Conservation (phyloP, 2,888 invertebrate species). For the Lasius platythorax region DNA sequence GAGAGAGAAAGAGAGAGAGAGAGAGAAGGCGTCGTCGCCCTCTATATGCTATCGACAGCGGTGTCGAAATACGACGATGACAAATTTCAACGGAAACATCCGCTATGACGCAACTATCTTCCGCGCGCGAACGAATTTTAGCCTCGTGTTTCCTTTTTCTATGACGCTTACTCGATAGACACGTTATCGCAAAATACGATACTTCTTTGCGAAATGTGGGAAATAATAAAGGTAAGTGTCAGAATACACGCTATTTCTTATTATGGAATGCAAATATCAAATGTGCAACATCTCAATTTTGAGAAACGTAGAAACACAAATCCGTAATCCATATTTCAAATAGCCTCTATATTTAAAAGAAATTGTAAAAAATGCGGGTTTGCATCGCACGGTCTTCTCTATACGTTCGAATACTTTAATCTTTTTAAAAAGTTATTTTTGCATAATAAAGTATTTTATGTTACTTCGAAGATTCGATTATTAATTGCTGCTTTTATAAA, state of each 20-base stretch:
- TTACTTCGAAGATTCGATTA: neutral
- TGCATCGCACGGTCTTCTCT: neutral
- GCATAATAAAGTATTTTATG: neutral
- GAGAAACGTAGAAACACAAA: neutral
- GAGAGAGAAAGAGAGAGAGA: neutral
- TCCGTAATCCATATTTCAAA: neutral
- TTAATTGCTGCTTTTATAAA: neutral
- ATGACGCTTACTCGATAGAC: neutral
- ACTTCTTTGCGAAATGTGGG: neutral
- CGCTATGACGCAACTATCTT: conserved; percentile 4
- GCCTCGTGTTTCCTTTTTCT: conserved; percentile 16
- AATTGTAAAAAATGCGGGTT: neutral
- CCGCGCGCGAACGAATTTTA: conserved; percentile 16
- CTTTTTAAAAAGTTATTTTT: neutral
- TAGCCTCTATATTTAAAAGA: neutral
- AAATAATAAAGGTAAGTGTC: conserved; percentile 12
- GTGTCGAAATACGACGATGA: conserved; percentile 52
- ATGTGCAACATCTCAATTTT: neutral
- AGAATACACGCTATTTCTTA: neutral
- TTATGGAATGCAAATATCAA: neutral
- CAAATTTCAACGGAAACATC: conserved; percentile 42
- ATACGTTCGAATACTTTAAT: neutral
- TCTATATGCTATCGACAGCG: conserved; percentile 29
- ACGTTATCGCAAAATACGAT: conserved; percentile 4
- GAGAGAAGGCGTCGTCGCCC: neutral